phyloP scores from a whole-genome alignment of 2,797 vertebrate species.

The Platalea minor region DNA sequence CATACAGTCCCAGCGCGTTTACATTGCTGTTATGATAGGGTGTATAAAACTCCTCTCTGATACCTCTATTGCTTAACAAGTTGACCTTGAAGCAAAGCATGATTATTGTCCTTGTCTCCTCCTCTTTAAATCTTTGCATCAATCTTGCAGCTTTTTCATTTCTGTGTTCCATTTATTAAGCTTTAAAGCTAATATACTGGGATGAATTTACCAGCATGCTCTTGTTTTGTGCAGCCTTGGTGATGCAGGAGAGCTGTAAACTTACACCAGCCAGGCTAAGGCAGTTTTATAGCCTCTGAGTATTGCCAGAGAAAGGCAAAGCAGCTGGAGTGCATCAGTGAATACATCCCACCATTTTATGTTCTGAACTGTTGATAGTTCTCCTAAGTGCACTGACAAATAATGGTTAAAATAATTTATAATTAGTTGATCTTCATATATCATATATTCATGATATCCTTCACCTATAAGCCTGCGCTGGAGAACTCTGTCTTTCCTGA shows the following conservation, averaged over 20 bases:
- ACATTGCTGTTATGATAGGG: not conserved
- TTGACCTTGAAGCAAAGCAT: not conserved
- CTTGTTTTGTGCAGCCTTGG: not conserved
- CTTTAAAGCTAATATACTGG: not conserved
- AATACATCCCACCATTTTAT: not conserved
- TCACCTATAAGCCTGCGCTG: not conserved
- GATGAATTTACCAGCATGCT: not conserved
- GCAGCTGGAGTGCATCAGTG: not conserved
- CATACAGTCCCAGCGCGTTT: not conserved
- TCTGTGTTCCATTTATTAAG: not conserved
- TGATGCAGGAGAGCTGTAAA: not conserved
- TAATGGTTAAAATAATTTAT: not conserved
- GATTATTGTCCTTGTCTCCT: not conserved
- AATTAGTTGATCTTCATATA: not conserved
- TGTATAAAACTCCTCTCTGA: not conserved
- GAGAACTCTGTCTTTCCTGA: not conserved
- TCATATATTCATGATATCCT: too few species aligned
- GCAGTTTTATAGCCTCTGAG: not conserved
- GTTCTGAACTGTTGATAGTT: not conserved
- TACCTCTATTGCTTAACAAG: not conserved
- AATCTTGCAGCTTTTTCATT: not conserved
- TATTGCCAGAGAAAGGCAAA: not conserved
- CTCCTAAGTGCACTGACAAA: not conserved
- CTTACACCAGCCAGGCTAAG: not conserved
- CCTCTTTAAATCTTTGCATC: not conserved